A percentile compares a stretch with the other conserved stretches of the same genome.
These are phyloP conservation scores for Anastrepha ludens DNA, from an alignment of 1,140 invertebrate species.

Conservation along the genomic window DNA sequence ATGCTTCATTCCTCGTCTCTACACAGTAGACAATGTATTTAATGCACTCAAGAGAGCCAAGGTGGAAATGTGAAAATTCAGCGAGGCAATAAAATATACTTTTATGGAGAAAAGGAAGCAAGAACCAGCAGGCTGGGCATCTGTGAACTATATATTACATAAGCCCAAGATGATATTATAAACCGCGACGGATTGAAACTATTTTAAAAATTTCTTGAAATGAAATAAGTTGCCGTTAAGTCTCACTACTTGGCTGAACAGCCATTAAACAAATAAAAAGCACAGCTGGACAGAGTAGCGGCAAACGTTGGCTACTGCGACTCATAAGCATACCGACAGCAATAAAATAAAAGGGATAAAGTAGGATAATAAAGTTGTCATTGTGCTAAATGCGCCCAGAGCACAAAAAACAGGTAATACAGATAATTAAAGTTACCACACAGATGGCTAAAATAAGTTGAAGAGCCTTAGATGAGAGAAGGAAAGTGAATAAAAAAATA, in stretches of 20 bases:
- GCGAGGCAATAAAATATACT: slow-evolving; percentile 6
- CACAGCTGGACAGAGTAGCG: neutral
- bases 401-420: neutral
- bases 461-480: neutral
- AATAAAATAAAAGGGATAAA: neutral
- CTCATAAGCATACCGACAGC: neutral
- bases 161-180: neutral
- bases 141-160: neutral
- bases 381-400: neutral
- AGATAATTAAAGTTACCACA: neutral
- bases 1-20: no score
- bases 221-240: slow-evolving; percentile 34
- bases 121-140: neutral
- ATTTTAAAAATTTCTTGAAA: slow-evolving; percentile 2
- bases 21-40: slow-evolving; percentile 21
- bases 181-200: neutral
- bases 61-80: neutral
- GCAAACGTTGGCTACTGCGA: neutral
- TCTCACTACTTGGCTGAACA: neutral
- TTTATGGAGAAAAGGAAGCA: neutral
- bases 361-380: slow-evolving; percentile 26
- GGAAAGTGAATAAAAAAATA: neutral
- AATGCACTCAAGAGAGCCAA: slow-evolving; percentile 22
- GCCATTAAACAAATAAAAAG: neutral
- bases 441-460: neutral